A percentile compares a stretch with the other conserved stretches of the same genome.
These are phyloP conservation scores for Montipora cactus DNA, from an alignment of 64 coral and sea anemone genomes.

Conservation along the genomic window DNA sequence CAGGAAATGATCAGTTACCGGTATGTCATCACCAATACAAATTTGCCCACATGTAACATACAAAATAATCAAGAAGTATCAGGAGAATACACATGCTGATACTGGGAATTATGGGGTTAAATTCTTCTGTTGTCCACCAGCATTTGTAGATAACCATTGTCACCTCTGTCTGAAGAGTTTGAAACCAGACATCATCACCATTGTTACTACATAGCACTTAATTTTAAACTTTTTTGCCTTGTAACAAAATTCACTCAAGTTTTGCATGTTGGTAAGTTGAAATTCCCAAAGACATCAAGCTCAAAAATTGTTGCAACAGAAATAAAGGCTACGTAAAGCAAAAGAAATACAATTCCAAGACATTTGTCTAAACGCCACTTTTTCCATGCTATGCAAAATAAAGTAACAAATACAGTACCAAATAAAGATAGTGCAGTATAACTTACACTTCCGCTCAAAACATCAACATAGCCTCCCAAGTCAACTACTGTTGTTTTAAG, in stretches of 20 bases:
- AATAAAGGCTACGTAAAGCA: constrained; percentile 81
- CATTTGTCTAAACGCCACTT: constrained; percentile 80
- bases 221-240: too few relatives aligned
- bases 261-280: constrained; percentile 63
- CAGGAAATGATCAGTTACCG: too few relatives aligned
- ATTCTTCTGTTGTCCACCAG: too few relatives aligned
- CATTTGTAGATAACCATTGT: too few relatives aligned
- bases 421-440: constrained; percentile 87
- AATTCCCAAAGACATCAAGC: constrained; percentile 86
- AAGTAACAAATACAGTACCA: constrained; percentile 67
- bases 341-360: constrained; percentile 66
- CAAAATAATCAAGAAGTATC: too few relatives aligned
- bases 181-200: too few relatives aligned
- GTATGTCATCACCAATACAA: too few relatives aligned
- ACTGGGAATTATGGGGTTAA: too few relatives aligned
- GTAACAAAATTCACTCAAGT: background rate
- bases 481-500: constrained; percentile 79
- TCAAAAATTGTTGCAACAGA: constrained; percentile 89
- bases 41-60: too few relatives aligned
- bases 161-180: too few relatives aligned
- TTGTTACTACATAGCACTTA: too few relatives aligned
- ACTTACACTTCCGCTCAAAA: constrained; percentile 80
- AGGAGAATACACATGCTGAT: too few relatives aligned
- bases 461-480: constrained; percentile 26
- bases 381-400: constrained; percentile 66